Percentiles rank a stretch among this genome's conserved stretches.
Evolutionary conservation across 2,888 invertebrate genomes (phyloP).

Genomic region (Cerceris ruficornis): DNA sequence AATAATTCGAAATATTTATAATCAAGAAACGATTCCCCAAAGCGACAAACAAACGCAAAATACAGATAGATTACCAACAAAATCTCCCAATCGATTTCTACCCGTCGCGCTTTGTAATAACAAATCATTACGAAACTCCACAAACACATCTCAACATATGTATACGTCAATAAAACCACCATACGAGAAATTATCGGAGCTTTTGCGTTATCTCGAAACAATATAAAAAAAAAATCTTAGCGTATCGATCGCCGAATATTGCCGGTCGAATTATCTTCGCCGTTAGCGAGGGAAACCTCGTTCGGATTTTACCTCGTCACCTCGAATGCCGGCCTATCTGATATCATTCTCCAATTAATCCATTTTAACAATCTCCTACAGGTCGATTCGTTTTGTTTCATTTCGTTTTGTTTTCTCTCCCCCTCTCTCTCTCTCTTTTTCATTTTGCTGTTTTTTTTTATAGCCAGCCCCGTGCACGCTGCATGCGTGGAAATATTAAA

Average conservation of each 20-base stretch:
- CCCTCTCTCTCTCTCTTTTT: neutral
- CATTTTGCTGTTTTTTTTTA: slow-evolving; percentile 24
- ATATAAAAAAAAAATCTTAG: neutral
- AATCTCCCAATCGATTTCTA: too few species aligned
- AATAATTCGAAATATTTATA: too few species aligned
- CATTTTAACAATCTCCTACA: slow-evolving; percentile 52
- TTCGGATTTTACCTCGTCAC: slow-evolving; percentile 7
- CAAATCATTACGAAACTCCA: too few species aligned
- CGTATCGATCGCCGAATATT: neutral
- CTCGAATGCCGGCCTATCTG: slow-evolving; percentile 25
- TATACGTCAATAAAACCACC: neutral
- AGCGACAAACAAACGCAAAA: too few species aligned
- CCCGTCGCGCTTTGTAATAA: too few species aligned
- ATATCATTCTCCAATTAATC: slow-evolving; percentile 52
- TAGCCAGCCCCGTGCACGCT: slow-evolving; percentile 1
- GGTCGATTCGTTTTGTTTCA: slow-evolving; percentile 19
- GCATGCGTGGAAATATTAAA: slow-evolving; percentile 20
- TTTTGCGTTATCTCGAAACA: neutral
- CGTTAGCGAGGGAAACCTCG: slow-evolving; percentile 16
- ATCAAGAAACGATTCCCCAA: too few species aligned
- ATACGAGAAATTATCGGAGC: neutral
- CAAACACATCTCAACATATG: too few species aligned
- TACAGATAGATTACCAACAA: too few species aligned
- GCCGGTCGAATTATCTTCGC: slow-evolving; percentile 20
- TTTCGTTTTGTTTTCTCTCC: slow-evolving; percentile 7